phyloP scores from a whole-genome alignment of 2,888 invertebrate genomes.

The Epistrophe grossulariae region DNA sequence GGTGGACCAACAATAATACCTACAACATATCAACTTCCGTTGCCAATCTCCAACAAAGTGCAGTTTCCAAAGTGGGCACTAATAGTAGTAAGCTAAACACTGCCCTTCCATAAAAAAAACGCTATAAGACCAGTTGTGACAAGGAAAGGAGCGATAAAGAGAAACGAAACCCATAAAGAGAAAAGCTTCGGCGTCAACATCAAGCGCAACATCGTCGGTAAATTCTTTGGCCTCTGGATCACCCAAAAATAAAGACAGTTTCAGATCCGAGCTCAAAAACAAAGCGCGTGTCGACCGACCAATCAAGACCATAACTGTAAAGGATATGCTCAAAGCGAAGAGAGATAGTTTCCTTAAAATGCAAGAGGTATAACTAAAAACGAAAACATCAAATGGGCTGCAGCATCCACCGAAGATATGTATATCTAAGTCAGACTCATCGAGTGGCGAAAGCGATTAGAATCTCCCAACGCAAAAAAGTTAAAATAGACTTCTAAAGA shows the following conservation, averaged over 20 bases:
- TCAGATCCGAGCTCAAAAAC: constrained; percentile 78
- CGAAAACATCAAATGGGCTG: constrained; percentile 78
- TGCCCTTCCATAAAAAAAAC: constrained; percentile 77
- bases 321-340: constrained; percentile 84
- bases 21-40: constrained; percentile 74
- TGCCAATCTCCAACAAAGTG: constrained; percentile 74
- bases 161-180: constrained; percentile 55
- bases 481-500: constrained; percentile 73
- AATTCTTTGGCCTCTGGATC: constrained; percentile 78
- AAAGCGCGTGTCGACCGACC: constrained; percentile 79
- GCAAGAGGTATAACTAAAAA: constrained; percentile 78
- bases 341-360: constrained; percentile 83
- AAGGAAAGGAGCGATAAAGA: constrained; percentile 71
- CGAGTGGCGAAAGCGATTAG: constrained; percentile 79
- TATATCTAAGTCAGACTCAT: constrained; percentile 78
- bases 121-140: constrained; percentile 76
- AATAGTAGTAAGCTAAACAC: constrained; percentile 62
- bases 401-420: constrained; percentile 78
- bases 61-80: constrained; percentile 57
- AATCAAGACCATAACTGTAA: constrained; percentile 83
- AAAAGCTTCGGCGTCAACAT: constrained; percentile 49
- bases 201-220: constrained; percentile 50
- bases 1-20: constrained; percentile 53
- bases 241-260: constrained; percentile 78
- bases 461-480: constrained; percentile 77